Evolutionary conservation across 2,797 vertebrate genomes (phyloP), one percentile per base, ranked within the genome.

Genomic region (Echiichthys vipera): DNA sequence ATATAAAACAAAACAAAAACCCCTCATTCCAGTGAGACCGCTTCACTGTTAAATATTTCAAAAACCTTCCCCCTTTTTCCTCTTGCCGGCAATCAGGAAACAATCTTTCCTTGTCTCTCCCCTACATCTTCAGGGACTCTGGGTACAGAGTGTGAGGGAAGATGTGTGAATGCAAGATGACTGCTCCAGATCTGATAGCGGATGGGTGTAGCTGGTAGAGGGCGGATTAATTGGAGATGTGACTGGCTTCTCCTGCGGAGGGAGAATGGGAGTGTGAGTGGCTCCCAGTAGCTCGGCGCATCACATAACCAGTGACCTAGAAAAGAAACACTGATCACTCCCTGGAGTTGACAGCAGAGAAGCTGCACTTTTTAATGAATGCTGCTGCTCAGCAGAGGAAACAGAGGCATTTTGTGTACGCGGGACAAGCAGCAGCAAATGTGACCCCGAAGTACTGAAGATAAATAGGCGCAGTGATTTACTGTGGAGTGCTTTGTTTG

Each of bases 301-400:
- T 91, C 91, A 57, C 90, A 91, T 87, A 91, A 91, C 86, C 81
- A 86, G 87, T 94, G 94, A 94, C 93, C 94, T 94, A 94, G 93
- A 95, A 95, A 94, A 93, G 77, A 84, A 92, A 88, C 85, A 77
- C 89, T 94, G 89, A 94, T 93, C 92, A 89, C 92, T 92, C 91
- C 91, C 91, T 69, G 78, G 92, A 92, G 91, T 56, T 85, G 88
- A 80, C 67, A 78, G 75, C 73, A 45, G 68, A 85, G 80, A 66
- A 89, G 84, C 69, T 61, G 40, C 69, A 12, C 68, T 71, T 65
- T 70, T 84, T 29, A 88, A 88, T 74, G 43, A 81, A 83, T 81
- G 81, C 70, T 87, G 80, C 70, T 49, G 84, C 65, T 71, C 75
- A 89, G 88, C 77, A 75, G 66, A 72, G 54, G 55, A 71, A 80